Evolutionary conservation across 1,140 invertebrate genomes (phyloP), one percentile per base, ranked within the genome.

Genomic region (Popillia japonica): DNA sequence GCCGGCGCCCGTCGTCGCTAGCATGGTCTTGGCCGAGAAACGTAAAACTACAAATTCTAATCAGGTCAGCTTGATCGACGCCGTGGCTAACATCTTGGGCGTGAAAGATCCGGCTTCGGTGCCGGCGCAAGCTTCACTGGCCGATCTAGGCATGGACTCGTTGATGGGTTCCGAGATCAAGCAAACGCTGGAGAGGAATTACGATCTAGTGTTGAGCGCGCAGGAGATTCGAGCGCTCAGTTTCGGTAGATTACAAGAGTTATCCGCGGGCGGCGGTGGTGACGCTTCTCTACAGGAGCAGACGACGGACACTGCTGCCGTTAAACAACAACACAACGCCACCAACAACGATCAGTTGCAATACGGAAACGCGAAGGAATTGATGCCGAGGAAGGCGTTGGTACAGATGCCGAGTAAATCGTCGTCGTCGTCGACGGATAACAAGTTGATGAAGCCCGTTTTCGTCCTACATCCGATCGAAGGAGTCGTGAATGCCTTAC

Each of bases 161-260:
- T 88, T 99, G 42, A 99, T 99, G 98, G 96, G 96, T 76, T 96
- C 98, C 0, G 98, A 99, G 89, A 97, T 99, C 79, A 99, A 99
- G 87, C 97, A 99, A 86, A 96, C 95, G 0, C 87, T 99, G 8
- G 97, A 99, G 86, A 90, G 96, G 76, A 96, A 96, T 81, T 98
- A 94, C 87, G 96, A 98, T 86, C 85, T 98, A 34, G 91, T 95
- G 0, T 86, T 99, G n/a, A 34, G 40, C 27, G 72, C 72, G 40
- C 72, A 73, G 22, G 40, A 73, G 6, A 73, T 73, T n/a, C 27
- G 72, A 40, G 72, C 72, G 27, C 40, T 41, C 10, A 41, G 11
- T n/a, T 73, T 40, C 72, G 72, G 72, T 20, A 20, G 93, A 94
- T 64, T 27, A 8, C 17, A 64, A 8, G 59, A 22, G 2, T 20